These are phyloP conservation scores for Chironomus riparius DNA, from an alignment of 2,888 invertebrate species.

Conservation along the genomic window DNA sequence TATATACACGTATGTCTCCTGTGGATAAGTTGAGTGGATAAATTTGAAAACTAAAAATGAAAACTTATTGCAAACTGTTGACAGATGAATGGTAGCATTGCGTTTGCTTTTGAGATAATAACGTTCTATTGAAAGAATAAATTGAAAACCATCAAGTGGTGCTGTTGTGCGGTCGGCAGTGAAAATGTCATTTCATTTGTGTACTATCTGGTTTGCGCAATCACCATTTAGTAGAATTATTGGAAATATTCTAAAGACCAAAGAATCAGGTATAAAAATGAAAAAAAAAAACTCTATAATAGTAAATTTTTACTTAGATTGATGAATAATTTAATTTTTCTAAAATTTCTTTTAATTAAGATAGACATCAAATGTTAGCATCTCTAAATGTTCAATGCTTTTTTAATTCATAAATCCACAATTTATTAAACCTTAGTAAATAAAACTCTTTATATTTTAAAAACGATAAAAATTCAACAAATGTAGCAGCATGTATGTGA, in stretches of 20 bases:
- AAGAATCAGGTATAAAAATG: too few species aligned
- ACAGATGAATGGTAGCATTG: conserved; percentile 20
- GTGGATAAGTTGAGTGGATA: not conserved
- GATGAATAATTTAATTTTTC: too few species aligned
- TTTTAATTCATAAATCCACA: too few species aligned
- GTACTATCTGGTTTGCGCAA: not conserved
- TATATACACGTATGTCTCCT: too few species aligned
- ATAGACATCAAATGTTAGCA: too few species aligned
- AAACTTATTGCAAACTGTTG: not conserved
- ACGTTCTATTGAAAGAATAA: conserved; percentile 9
- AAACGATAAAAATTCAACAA: too few species aligned
- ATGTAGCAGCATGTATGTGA: not conserved
- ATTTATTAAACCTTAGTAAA: not conserved
- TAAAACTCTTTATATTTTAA: not conserved
- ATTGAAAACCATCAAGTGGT: conserved; percentile 20
- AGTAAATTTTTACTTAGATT: too few species aligned
- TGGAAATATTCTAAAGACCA: not conserved
- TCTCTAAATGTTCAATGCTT: too few species aligned
- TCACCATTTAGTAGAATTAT: not conserved
- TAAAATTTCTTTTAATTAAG: too few species aligned
- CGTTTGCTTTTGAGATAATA: conserved; percentile 18
- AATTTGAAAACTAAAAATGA: not conserved
- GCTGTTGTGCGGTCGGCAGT: not conserved
- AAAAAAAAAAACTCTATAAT: too few species aligned
- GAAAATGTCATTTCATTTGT: conserved; percentile 21